Percentiles rank a stretch among this genome's conserved stretches.
These are phyloP conservation scores for Eupleurogrammus muticus DNA, from an alignment of 2,797 vertebrate genomes.

Conservation along the genomic window DNA sequence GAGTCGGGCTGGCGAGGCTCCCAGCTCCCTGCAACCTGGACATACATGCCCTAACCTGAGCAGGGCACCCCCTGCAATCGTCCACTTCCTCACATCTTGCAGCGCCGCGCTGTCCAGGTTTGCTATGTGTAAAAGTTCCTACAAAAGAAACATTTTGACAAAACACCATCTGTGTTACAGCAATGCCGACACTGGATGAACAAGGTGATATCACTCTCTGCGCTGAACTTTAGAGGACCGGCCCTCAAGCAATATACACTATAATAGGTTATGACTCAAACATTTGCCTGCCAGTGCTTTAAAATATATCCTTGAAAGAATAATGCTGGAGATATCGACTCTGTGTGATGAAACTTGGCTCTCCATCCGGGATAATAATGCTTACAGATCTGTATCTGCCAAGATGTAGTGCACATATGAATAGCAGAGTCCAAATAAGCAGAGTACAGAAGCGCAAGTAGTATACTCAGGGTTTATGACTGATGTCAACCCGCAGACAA, in stretches of 20 bases:
- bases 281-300: constrained; percentile 26
- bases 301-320: constrained; percentile 27
- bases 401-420: constrained; percentile 41
- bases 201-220: constrained; percentile 30
- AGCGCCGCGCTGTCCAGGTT: constrained; percentile 30
- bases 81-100: constrained; percentile 59
- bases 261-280: constrained; percentile 24
- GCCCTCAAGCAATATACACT: constrained; percentile 22
- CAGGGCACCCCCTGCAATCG: constrained; percentile 52
- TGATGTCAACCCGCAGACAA: constrained; percentile 53
- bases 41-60: constrained; percentile 65
- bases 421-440: constrained; percentile 32
- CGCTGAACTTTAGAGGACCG: constrained; percentile 16
- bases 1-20: constrained; percentile 69
- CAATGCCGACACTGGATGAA: constrained; percentile 19
- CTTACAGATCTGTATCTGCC: constrained; percentile 38
- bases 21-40: constrained; percentile 66
- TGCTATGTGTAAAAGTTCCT: neutral
- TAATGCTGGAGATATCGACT: constrained; percentile 32
- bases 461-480: constrained; percentile 52
- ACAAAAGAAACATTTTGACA: constrained; percentile 38
- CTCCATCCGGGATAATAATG: constrained; percentile 17
- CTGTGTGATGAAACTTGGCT: constrained; percentile 45
- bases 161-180: constrained; percentile 44
- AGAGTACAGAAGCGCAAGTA: constrained; percentile 37